Base-by-base conservation (phyloP, 2,113 vertebrate species). In the Arvicanthis niloticus region DNA sequence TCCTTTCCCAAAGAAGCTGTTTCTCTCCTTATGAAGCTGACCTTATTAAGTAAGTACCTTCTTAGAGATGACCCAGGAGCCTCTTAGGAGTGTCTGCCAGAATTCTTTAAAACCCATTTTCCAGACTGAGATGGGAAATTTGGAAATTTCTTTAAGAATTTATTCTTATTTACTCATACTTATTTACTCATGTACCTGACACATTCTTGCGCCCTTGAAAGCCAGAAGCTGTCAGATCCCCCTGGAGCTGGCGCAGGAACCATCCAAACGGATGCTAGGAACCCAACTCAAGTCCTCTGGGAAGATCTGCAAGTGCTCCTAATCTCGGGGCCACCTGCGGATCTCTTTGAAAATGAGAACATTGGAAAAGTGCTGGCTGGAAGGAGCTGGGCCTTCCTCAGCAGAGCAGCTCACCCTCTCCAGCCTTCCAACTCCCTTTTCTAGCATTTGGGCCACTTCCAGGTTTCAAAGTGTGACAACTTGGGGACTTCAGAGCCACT, bases 391-490 rank as follows among this genome's bases (percentile, higher is more conserved):
- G 72, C 82, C 45, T 56, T 76, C 67, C 48, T 68, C 16, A 1
- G 60, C 7, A 16, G 13, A n/a, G 34, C 77, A 60, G 34, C 45
- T 68, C 81, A 24, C 40, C 65, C 45, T 70, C 48, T 53, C 42
- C 82, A 45, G 15, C 34, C n/a, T 12, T 84, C 22, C 82, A 60
- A 4, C 70, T 92, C 90, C 72, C 67, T 82, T 81, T 93, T 42
- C 21, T 2, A 34, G 48, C 87, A 31, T 8, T 70, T 75, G 96
- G 68, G 89, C 60, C 91, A 80, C 93, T 93, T 96, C 93, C 93
- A 97, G 96, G 56, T 96, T 95, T 95, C 84, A 84, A 53, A 56
- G 22, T 58, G 60, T 88, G 76, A 77, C 19, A 7, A 42, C 11
- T 0, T n/a, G 95, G 22, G 68, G 87, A 56, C 60, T 34, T 65